Evolutionary conservation across 2,797 vertebrate genomes (phyloP).

Genomic region (Monodelphis domestica): DNA sequence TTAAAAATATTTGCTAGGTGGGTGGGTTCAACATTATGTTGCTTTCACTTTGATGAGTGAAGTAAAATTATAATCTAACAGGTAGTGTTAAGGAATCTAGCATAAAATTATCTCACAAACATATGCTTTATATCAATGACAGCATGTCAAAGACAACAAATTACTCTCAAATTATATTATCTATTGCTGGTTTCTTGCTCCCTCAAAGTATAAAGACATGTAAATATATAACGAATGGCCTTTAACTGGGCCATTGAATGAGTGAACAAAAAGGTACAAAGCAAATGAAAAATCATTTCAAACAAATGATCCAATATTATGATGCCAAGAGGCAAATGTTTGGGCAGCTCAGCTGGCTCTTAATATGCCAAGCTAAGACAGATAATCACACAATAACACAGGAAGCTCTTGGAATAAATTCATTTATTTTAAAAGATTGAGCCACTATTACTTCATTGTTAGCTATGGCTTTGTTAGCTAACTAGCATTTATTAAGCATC

Average conservation of each 20-base stretch:
- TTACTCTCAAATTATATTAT: background rate
- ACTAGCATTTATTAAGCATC: background rate
- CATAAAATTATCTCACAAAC: constrained; percentile 22
- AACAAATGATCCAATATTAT: background rate
- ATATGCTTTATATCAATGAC: constrained; percentile 1
- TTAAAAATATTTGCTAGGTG: constrained; percentile 50
- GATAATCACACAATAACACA: background rate
- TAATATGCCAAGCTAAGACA: background rate
- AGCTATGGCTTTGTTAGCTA: background rate
- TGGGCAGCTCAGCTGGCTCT: background rate
- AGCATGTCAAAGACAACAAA: background rate
- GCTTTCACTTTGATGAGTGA: constrained; percentile 47
- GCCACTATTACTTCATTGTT: background rate
- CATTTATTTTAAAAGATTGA: background rate
- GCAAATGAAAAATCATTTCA: background rate
- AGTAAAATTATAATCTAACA: background rate
- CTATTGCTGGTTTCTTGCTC: constrained; percentile 18
- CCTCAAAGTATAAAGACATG: background rate
- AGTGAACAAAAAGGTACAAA: background rate
- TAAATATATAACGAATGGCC: background rate
- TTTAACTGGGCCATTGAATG: accelerated
- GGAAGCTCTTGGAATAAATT: background rate
- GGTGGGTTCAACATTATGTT: background rate
- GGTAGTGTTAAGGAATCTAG: constrained; percentile 3
- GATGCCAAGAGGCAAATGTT: background rate